Evolutionary conservation across 2,888 invertebrate species (phyloP), one percentile per base, ranked within the genome.

Genomic region (Acleris cristana): DNA sequence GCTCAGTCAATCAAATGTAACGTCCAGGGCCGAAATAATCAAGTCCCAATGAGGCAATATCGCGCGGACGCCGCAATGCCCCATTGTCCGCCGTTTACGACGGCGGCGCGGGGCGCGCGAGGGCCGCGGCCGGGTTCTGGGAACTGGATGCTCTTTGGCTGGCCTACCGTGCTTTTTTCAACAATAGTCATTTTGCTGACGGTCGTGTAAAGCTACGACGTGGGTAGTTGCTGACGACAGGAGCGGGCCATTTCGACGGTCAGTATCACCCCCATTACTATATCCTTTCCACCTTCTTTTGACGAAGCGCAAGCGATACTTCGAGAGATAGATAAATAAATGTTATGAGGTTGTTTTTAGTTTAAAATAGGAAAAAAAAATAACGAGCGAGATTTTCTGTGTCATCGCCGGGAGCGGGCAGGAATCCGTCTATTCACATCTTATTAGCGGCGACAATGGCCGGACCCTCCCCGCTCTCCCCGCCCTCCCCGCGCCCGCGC

Each of bases 401-500:
- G 58, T 48, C 62, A 61, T 59, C 54, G 51, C 66, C 52, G 64
- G 67, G n/a, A 40, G 19, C 23, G 34, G 34, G 45, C 44, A 19
- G 64, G 72, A 73, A 75, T 76, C 69, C 69, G 69, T 74, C 71
- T 73, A 72, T 75, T 73, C 75, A 71, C 62, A 70, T 61, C 63
- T 70, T 60, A 72, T 70, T 71, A 71, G 34, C 69, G 56, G 40
- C 54, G 60, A 76, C 73, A 74, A 79, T 71, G 40, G 54, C 68
- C 30, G 65, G 72, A 74, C 26, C 30, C 34, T 30, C 30, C 34
- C 18, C 18, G 30, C 18, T 18, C 34, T 1, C 34, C 40, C 18
- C 18, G 30, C 18, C 30, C 34, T 1, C 34, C 40, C 18, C 56
- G 63, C 73, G 48, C 64, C 57, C 70, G 48, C 52, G 52, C 40